phyloP scores from a whole-genome alignment of 1,140 invertebrate genomes.

The Papilio polytes region DNA sequence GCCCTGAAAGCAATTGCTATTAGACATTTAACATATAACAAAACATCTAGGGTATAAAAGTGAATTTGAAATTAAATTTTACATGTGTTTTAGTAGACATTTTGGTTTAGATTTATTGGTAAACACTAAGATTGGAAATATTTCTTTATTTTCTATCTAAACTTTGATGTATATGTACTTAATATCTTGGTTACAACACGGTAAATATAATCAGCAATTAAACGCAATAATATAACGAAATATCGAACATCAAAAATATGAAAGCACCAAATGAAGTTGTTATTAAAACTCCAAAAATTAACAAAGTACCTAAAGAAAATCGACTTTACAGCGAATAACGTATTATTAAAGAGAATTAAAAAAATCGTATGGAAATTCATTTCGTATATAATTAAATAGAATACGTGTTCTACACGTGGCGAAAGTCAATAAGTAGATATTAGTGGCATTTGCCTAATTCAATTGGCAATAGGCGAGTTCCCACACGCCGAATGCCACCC shows the following conservation, averaged over 20 bases:
- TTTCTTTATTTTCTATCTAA: too few species aligned
- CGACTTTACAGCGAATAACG: not conserved
- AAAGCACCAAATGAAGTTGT: slow-evolving; percentile 1
- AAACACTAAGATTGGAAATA: too few species aligned
- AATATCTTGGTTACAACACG: too few species aligned
- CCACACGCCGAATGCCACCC: slow-evolving; percentile 78
- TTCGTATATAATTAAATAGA: not conserved
- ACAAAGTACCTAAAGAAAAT: not conserved
- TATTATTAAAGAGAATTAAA: slow-evolving; percentile 14
- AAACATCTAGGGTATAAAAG: not conserved
- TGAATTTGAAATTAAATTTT: not conserved
- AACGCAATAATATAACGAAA: not conserved
- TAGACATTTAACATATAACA: slow-evolving; percentile 8
- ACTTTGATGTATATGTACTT: too few species aligned
- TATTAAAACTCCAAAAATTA: not conserved
- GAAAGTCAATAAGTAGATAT: slow-evolving; percentile 58
- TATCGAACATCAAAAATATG: not conserved
- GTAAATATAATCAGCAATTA: too few species aligned
- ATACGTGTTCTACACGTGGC: slow-evolving; percentile 30
- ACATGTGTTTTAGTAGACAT: not conserved
- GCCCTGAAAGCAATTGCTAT: not conserved
- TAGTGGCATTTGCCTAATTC: slow-evolving; percentile 81
- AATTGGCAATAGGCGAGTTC: slow-evolving; percentile 81
- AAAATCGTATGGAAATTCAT: not conserved
- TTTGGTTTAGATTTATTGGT: too few species aligned